Conservation (phyloP, 2,888 invertebrate species). For the Hydrotaea diabolus region DNA sequence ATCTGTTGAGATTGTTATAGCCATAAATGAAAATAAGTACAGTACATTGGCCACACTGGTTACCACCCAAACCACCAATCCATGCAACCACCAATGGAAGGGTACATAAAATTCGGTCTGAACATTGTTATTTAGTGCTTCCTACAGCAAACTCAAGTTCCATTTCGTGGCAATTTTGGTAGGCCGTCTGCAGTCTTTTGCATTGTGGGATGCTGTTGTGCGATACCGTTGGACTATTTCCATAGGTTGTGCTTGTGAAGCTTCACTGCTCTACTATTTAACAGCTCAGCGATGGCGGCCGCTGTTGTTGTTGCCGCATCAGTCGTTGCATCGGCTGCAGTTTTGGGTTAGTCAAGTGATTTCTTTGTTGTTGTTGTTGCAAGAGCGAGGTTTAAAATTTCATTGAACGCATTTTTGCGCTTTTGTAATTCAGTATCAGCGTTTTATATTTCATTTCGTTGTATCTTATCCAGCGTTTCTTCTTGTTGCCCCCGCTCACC, state of each 20-base stretch:
- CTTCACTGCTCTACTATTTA: slow-evolving; percentile 59
- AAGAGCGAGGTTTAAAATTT: slow-evolving; percentile 58
- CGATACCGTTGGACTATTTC: slow-evolving; percentile 41
- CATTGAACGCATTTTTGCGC: slow-evolving; percentile 64
- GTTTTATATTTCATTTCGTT: slow-evolving; percentile 46
- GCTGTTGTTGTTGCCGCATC: slow-evolving; percentile 21
- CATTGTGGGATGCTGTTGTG: slow-evolving; percentile 59
- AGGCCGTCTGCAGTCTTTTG: too few relatives aligned
- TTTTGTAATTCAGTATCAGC: slow-evolving; percentile 47
- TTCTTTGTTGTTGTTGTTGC: slow-evolving; percentile 15
- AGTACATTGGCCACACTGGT: too few relatives aligned
- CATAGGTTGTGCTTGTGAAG: slow-evolving; percentile 7
- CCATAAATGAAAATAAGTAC: too few relatives aligned
- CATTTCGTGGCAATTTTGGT: slow-evolving; percentile 49
- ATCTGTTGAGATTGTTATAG: too few relatives aligned
- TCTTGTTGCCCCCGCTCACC: too few relatives aligned
- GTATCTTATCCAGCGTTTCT: slow-evolving; percentile 20
- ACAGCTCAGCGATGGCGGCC: slow-evolving; percentile 45
- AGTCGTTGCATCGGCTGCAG: slow-evolving; percentile 19
- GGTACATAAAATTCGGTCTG: too few relatives aligned
- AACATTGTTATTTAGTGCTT: too few relatives aligned
- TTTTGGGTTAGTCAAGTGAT: slow-evolving; percentile 59
- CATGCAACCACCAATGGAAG: too few relatives aligned
- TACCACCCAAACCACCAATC: too few relatives aligned
- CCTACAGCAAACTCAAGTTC: slow-evolving; percentile 9